A percentile compares a stretch with the other conserved stretches of the same genome.
These are phyloP conservation scores for Ophioninae sp. DNA, from an alignment of 2,888 invertebrate genomes.

Conservation along the genomic window DNA sequence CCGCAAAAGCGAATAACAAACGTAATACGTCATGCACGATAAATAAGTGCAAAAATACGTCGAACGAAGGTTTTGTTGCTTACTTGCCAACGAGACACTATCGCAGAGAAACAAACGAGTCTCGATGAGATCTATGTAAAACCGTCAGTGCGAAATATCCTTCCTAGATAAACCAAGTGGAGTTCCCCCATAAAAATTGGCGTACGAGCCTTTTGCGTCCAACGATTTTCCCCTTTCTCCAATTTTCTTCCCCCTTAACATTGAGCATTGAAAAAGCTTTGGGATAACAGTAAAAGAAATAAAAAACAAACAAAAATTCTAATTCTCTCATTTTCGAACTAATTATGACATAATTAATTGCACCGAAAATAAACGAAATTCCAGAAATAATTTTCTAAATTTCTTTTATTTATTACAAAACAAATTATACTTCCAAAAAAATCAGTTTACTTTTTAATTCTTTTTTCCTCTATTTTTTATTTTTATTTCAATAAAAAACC, in stretches of 20 bases:
- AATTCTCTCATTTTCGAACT: no score
- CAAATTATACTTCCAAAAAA: no score
- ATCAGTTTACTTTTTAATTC: no score
- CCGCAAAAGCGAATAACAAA: background rate
- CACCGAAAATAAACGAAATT: background rate
- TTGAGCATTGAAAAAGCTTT: background rate
- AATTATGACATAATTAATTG: no score
- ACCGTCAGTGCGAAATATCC: constrained; percentile 11
- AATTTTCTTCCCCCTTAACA: background rate
- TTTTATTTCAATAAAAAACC: no score
- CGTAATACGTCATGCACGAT: constrained; percentile 1
- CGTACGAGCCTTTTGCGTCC: background rate
- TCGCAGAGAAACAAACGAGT: background rate
- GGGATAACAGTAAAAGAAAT: no score
- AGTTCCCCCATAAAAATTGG: background rate
- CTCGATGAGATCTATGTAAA: background rate
- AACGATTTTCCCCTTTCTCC: background rate
- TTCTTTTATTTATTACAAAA: no score
- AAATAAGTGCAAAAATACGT: constrained; percentile 11
- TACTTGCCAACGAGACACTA: constrained; percentile 2
- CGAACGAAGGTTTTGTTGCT: background rate
- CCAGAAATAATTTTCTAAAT: background rate
- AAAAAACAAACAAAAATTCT: no score
- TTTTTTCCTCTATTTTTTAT: no score
- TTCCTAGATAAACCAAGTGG: background rate